Evolutionary conservation across 2,113 vertebrate genomes (phyloP), one percentile per base, ranked within the genome.

Genomic region (Capreolus pygargus): DNA sequence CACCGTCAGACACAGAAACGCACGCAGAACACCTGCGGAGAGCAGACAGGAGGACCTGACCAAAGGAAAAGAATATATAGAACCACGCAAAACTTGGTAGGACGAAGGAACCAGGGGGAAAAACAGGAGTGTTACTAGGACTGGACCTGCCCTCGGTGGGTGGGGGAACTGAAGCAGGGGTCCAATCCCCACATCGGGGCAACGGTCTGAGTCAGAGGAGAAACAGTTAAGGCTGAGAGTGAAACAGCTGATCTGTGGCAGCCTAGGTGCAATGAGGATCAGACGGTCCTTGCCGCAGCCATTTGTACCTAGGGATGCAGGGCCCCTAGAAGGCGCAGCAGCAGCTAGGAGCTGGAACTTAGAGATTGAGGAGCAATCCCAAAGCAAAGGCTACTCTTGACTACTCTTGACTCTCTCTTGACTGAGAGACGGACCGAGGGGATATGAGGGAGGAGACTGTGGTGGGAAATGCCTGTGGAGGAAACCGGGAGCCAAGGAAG

Each of bases 341-440:
- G 19, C 0, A 1, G 19, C n/a, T 39, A 19, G 19, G 67, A 70
- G 67, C 67, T 70, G 67, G n/a, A 70, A n/a, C 67, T 70, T 36
- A 36, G 67, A 36, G 67, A 39, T 23, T 39, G 67, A 70, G 10
- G n/a, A 70, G n/a, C 19, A 70, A 70, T 70, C 67, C n/a, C 67
- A 23, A 36, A n/a, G 67, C 67, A 70, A 39, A 19, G 67, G 67
- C 19, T 70, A 70, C 67, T 70, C 1, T 23, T 39, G 67, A 23
- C 67, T 70, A n/a, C n/a, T n/a, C n/a, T n/a, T n/a, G n/a, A n/a
- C n/a, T n/a, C n/a, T n/a, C n/a, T n/a, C n/a, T n/a, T n/a, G n/a
- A n/a, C n/a, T 36, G n/a, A 36, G 10, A 70, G n/a, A 23, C 0
- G 0, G n/a, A 39, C 0, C 1, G 4, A 70, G 10, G n/a, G 19